Percentiles rank a stretch among this genome's conserved stretches.
These are phyloP conservation scores for Cebidichthys violaceus DNA, from an alignment of 2,113 vertebrate species.

Conservation along the genomic window DNA sequence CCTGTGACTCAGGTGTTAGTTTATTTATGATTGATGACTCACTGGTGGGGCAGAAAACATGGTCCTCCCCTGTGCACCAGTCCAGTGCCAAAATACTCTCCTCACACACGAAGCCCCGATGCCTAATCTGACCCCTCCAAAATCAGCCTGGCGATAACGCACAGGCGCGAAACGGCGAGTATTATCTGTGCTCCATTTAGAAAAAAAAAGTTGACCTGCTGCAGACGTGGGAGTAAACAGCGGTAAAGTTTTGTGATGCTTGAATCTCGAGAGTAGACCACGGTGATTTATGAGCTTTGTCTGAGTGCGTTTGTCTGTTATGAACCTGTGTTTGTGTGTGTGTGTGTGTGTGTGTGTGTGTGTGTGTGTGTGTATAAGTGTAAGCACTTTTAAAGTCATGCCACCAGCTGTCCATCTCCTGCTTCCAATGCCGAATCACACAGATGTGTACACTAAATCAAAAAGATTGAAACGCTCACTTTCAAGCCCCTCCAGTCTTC, in stretches of 20 bases:
- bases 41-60: background rate
- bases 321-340: background rate
- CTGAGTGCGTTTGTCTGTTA: constrained; percentile 8
- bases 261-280: constrained; percentile 46
- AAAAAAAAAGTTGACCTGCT: constrained; percentile 39
- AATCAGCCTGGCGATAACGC: constrained; percentile 5
- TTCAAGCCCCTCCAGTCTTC: constrained; percentile 1
- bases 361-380: background rate
- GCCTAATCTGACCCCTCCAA: constrained; percentile 7
- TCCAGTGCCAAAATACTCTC: background rate
- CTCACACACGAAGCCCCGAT: background rate
- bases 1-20: background rate
- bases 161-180: background rate
- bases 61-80: background rate
- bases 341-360: background rate
- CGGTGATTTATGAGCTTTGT: constrained; percentile 59
- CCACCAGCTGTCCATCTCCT: constrained; percentile 8
- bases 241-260: constrained; percentile 39
- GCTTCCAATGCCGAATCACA: constrained; percentile 18
- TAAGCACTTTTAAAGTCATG: constrained; percentile 39
- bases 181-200: constrained; percentile 25
- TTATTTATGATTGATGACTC: constrained; percentile 21
- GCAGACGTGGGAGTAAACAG: constrained; percentile 41
- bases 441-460: background rate
- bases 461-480: background rate